phyloP scores from a whole-genome alignment of 1,140 invertebrate species.

The Charaxes varanes region DNA sequence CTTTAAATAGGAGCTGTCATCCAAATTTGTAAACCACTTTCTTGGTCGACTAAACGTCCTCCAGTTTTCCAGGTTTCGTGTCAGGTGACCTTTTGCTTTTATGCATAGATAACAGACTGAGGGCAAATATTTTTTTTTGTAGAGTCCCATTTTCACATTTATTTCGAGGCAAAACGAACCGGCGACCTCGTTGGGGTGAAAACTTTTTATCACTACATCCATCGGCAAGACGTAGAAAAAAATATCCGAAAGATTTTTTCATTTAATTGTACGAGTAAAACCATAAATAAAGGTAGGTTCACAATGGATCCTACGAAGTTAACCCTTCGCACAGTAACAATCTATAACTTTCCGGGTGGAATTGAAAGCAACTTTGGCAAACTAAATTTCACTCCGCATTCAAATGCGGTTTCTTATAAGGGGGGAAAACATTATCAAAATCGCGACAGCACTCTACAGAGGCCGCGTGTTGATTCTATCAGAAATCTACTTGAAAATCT shows the following conservation, averaged over 20 bases:
- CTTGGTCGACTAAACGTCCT: no score
- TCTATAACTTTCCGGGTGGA: conserved; percentile 56
- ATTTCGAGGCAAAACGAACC: no score
- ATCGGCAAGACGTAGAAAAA: no score
- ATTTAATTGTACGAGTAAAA: conserved; percentile 4
- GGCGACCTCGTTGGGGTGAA: no score
- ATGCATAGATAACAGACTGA: no score
- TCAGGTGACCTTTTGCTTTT: no score
- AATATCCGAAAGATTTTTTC: background rate
- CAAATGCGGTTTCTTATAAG: conserved; percentile 48
- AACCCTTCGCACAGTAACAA: conserved; percentile 55
- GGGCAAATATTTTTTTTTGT: no score
- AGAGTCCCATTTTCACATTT: no score
- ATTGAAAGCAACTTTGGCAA: conserved; percentile 52
- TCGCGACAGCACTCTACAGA: conserved; percentile 51
- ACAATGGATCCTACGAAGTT: conserved; percentile 35
- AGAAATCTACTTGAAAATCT: conserved; percentile 57
- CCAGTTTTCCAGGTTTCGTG: no score
- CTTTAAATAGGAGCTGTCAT: no score
- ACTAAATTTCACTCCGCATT: conserved; percentile 64
- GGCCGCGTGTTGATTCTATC: conserved; percentile 65
- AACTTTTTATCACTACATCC: no score
- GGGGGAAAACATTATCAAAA: conserved; percentile 64
- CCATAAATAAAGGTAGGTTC: conserved; percentile 31
- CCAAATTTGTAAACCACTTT: no score